Percentiles rank a stretch among this genome's conserved stretches.
Conservation (phyloP, 2,113 vertebrate species). For the Parus major region DNA sequence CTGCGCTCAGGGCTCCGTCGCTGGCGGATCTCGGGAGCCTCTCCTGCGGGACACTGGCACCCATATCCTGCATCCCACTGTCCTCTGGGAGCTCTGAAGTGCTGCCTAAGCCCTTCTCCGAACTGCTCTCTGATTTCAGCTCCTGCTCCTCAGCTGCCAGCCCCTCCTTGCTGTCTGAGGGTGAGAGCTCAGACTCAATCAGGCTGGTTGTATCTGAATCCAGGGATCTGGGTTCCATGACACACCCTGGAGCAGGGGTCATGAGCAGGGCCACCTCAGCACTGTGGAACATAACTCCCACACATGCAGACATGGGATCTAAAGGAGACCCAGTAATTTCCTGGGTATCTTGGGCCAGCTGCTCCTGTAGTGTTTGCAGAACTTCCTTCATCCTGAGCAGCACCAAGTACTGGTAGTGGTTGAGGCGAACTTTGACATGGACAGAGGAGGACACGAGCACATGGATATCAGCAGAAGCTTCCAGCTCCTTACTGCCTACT, state of each 20-base stretch:
- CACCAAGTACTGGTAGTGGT: slow-evolving; percentile 95
- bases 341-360: slow-evolving; percentile 80
- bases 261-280: slow-evolving; percentile 88
- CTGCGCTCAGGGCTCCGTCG: neutral
- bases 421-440: slow-evolving; percentile 84
- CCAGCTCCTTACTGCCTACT: slow-evolving; percentile 53
- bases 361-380: slow-evolving; percentile 81
- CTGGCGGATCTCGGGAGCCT: slow-evolving; percentile 11
- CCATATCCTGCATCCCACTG: slow-evolving; percentile 52
- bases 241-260: slow-evolving; percentile 67
- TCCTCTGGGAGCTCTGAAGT: slow-evolving; percentile 67
- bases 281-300: slow-evolving; percentile 82
- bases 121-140: slow-evolving; percentile 61
- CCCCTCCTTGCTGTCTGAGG: slow-evolving; percentile 73
- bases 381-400: slow-evolving; percentile 91
- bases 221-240: slow-evolving; percentile 74
- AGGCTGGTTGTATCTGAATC: slow-evolving; percentile 91
- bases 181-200: slow-evolving; percentile 83
- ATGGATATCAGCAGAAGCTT: slow-evolving; percentile 79
- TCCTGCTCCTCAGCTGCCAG: slow-evolving; percentile 40
- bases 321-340: slow-evolving; percentile 62
- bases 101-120: slow-evolving; percentile 49
- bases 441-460: slow-evolving; percentile 82
- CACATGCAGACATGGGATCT: slow-evolving; percentile 74
- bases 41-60: neutral